These are phyloP conservation scores for Carassius gibelio DNA, from an alignment of 2,113 vertebrate genomes.

Conservation along the genomic window DNA sequence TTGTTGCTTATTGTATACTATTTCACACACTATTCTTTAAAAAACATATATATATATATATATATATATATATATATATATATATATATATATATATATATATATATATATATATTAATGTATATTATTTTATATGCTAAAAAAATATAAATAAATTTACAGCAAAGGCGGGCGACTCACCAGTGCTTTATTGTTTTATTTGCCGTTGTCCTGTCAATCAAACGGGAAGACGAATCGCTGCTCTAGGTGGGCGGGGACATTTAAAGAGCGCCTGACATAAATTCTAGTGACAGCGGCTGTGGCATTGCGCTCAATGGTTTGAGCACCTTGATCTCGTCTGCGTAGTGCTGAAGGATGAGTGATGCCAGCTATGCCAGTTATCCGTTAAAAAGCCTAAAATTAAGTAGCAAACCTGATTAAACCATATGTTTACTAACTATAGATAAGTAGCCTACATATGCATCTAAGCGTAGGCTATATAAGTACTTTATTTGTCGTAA, in stretches of 20 bases:
- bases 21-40: too few relatives aligned
- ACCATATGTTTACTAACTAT: neutral
- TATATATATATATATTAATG: too few relatives aligned
- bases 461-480: neutral
- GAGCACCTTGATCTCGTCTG: neutral
- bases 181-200: neutral
- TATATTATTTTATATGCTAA: neutral
- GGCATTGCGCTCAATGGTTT: neutral
- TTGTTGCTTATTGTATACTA: too few relatives aligned
- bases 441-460: neutral
- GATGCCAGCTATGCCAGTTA: neutral
- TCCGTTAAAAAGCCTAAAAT: neutral
- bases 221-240: constrained; percentile 41
- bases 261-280: constrained; percentile 30
- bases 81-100: too few relatives aligned
- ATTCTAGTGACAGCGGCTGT: neutral
- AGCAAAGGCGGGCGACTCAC: neutral
- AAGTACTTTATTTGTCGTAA: neutral
- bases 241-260: neutral
- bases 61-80: too few relatives aligned
- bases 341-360: neutral
- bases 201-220: constrained; percentile 30
- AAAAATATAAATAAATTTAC: neutral
- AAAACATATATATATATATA: too few relatives aligned
- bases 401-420: neutral